Base-by-base conservation (phyloP, 2,797 vertebrate species). In the Poecile montanus region DNA sequence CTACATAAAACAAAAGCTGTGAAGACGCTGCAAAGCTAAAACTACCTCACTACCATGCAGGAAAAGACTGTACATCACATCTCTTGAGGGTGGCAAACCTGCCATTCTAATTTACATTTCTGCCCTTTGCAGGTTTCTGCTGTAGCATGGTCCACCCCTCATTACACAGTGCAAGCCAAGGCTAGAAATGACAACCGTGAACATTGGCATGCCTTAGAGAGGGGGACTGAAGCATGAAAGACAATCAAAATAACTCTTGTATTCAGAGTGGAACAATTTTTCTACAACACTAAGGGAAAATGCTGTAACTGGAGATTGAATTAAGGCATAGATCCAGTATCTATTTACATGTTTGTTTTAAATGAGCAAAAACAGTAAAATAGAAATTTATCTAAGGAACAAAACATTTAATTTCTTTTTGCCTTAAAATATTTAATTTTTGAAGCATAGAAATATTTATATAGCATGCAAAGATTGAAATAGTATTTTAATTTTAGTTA, bases 1-100 rank as follows among this genome's bases (percentile, higher is more conserved):
- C 13, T 40, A 16, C 4, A 12, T 6, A n/a, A 14, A 85, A 40
- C 9, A 88, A 80, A 88, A 66, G 5, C 51, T 54, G 19, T 34
- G 50, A 83, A 34, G n/a, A 36, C 7, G 19, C 7, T 29, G 27
- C 44, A 34, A 63, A 73, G 10, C 21, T 50, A 45, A 9, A 7
- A 5, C 2, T 30, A 8, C 16, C 14, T 73, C 3, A 1, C 30
- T 51, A 1, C 13, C 0, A 0, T 8, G 21, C 26, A 50, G 48
- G 27, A 75, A 82, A 74, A 47, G 15, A 23, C 8, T 48, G 11
- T 20, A 22, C 11, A 22, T 25, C 2, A 2, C 23, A 54, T 4
- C 16, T 63, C 50, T 71, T 88, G 42, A 66, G 57, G 5, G 17
- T 40, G 25, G 7, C 30, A 66, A 88, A 56, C 18, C 30, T 82